These are phyloP conservation scores for Aspidiotus destructor DNA, from an alignment of 2,888 invertebrate species.

Conservation along the genomic window DNA sequence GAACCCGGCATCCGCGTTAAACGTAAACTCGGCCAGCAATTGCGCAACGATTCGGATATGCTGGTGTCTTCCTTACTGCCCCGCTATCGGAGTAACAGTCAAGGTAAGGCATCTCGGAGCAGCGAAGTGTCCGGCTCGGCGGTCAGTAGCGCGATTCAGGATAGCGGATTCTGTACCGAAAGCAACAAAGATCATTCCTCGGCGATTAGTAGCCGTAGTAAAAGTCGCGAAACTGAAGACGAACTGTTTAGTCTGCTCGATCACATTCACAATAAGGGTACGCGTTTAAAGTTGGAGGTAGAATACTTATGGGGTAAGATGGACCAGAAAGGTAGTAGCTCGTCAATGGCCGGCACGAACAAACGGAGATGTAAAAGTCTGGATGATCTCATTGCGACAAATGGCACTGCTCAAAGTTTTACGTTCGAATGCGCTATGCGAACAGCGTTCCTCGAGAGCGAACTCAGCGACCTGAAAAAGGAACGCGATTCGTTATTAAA, in stretches of 20 bases:
- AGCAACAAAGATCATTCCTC: slow-evolving; percentile 49
- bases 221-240: slow-evolving; percentile 50
- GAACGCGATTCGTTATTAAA: slow-evolving; percentile 68
- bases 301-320: slow-evolving; percentile 37
- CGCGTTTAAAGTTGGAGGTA: slow-evolving; percentile 56
- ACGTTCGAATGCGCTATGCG: slow-evolving; percentile 21
- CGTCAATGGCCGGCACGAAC: slow-evolving; percentile 8
- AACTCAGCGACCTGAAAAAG: slow-evolving; percentile 51
- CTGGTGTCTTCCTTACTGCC: slow-evolving; percentile 42
- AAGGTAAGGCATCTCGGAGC: slow-evolving; percentile 51
- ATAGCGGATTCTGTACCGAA: slow-evolving; percentile 84
- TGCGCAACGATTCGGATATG: slow-evolving; percentile 34
- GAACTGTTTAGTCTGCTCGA: slow-evolving; percentile 78
- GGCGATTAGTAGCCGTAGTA: slow-evolving; percentile 41
- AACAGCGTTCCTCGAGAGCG: slow-evolving; percentile 21
- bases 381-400: slow-evolving; percentile 32
- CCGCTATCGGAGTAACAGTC: slow-evolving; percentile 55
- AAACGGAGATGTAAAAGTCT: slow-evolving; percentile 35
- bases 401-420: slow-evolving; percentile 5
- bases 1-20: slow-evolving; percentile 66
- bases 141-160: slow-evolving; percentile 56
- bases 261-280: slow-evolving; percentile 71
- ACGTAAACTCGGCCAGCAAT: slow-evolving; percentile 49
- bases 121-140: slow-evolving; percentile 45
- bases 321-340: slow-evolving; percentile 7